phyloP scores from a whole-genome alignment of 2,888 invertebrate genomes.

The Eupithecia insigniata region DNA sequence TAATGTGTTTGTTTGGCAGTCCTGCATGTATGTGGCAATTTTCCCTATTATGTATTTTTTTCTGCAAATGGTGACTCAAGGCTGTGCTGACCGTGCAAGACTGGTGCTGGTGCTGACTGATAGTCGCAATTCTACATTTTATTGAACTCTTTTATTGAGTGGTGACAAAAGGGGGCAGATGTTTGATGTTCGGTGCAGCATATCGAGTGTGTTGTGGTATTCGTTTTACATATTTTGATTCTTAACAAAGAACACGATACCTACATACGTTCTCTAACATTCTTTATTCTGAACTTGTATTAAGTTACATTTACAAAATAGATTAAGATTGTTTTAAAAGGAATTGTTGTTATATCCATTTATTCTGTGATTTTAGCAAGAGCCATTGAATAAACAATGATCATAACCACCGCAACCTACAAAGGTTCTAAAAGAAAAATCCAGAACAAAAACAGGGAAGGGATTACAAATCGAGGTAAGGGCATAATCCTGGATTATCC shows the following conservation, averaged over 20 bases:
- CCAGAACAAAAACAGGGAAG: constrained; percentile 34
- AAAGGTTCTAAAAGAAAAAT: constrained; percentile 22
- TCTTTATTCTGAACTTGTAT: neutral
- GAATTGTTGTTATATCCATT: too few relatives aligned
- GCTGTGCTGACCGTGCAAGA: neutral
- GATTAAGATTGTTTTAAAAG: neutral
- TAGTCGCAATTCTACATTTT: too few relatives aligned
- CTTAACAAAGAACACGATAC: neutral
- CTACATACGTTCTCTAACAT: neutral
- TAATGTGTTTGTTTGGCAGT: neutral
- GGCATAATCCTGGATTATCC: constrained; percentile 42
- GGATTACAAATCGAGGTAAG: constrained; percentile 46
- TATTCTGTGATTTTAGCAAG: neutral
- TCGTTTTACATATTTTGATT: neutral
- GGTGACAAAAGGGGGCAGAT: neutral
- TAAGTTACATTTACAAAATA: neutral
- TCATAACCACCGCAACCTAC: neutral
- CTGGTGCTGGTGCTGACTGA: too few relatives aligned
- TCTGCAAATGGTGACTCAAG: neutral
- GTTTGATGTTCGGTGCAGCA: neutral
- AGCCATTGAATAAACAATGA: neutral
- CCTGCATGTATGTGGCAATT: neutral
- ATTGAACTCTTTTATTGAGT: neutral
- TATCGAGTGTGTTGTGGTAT: neutral
- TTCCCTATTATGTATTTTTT: too few relatives aligned